Percentiles rank a stretch among this genome's conserved stretches.
Conservation (phyloP, 1,140 invertebrate genomes). For the Dendrolimus punctatus region DNA sequence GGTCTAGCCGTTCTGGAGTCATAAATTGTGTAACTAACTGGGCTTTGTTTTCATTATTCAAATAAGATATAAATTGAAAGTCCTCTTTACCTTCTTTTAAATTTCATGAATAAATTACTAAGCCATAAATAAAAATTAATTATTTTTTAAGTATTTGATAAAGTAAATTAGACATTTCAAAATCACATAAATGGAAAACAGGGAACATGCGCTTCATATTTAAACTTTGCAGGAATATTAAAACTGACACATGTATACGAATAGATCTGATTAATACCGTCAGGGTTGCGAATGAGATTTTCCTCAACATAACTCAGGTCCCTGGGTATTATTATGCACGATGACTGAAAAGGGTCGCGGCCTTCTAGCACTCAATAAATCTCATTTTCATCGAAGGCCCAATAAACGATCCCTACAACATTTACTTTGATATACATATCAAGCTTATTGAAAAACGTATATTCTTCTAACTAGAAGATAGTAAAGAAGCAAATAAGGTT, state of each 20-base stretch:
- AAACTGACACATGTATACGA: background rate
- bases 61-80: too few species aligned
- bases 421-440: constrained; percentile 4
- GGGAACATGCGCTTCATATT: too few species aligned
- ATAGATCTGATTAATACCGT: background rate
- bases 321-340: constrained; percentile 1
- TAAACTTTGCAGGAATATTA: too few species aligned
- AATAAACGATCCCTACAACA: constrained; percentile 4
- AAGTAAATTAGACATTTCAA: too few species aligned
- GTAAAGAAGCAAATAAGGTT: background rate
- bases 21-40: too few species aligned
- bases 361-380: constrained; percentile 12
- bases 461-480: background rate
- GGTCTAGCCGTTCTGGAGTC: too few species aligned
- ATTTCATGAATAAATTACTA: too few species aligned
- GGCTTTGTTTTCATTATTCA: too few species aligned
- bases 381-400: constrained; percentile 5
- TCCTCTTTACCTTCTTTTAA: too few species aligned
- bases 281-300: background rate
- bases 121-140: too few species aligned
- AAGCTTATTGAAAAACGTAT: background rate
- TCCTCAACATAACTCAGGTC: background rate
- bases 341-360: constrained; percentile 9
- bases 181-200: too few species aligned
- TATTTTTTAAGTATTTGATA: too few species aligned